Evolutionary conservation across 2,797 vertebrate genomes (phyloP).

Genomic region (Mus caroli): DNA sequence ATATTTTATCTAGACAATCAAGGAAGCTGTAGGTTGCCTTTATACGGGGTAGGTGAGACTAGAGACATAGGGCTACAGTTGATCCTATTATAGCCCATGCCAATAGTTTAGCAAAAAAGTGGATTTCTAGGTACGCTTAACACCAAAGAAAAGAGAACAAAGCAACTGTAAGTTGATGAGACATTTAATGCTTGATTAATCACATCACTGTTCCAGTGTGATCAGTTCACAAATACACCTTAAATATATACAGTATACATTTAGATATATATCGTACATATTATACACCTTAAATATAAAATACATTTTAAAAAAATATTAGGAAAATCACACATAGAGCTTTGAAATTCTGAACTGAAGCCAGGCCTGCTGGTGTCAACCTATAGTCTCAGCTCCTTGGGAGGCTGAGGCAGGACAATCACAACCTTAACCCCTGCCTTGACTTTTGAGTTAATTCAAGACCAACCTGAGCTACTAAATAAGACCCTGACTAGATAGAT

Average conservation of each 20-base stretch:
- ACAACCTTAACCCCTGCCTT: not conserved
- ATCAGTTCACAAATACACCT: not conserved
- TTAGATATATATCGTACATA: not conserved
- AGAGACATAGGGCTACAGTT: not conserved
- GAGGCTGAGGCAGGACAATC: not conserved
- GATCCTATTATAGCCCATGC: not conserved
- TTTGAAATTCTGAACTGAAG: slow-evolving; percentile 31
- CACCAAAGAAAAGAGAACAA: not conserved
- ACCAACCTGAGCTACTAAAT: not conserved
- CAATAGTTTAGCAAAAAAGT: not conserved
- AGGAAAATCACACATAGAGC: not conserved
- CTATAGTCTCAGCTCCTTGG: not conserved
- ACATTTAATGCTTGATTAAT: not conserved
- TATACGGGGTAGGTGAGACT: not conserved
- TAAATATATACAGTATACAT: not conserved
- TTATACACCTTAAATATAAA: not conserved
- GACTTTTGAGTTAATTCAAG: not conserved
- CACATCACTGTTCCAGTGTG: not conserved
- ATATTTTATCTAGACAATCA: slow-evolving; percentile 12
- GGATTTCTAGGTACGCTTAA: not conserved
- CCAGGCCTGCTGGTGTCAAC: not conserved
- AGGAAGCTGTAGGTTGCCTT: not conserved
- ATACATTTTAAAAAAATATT: not conserved
- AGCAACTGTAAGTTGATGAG: not conserved
- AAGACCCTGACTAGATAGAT: not conserved